phyloP scores from a whole-genome alignment of 2,113 vertebrate genomes.

The Neomonachus schauinslandi region DNA sequence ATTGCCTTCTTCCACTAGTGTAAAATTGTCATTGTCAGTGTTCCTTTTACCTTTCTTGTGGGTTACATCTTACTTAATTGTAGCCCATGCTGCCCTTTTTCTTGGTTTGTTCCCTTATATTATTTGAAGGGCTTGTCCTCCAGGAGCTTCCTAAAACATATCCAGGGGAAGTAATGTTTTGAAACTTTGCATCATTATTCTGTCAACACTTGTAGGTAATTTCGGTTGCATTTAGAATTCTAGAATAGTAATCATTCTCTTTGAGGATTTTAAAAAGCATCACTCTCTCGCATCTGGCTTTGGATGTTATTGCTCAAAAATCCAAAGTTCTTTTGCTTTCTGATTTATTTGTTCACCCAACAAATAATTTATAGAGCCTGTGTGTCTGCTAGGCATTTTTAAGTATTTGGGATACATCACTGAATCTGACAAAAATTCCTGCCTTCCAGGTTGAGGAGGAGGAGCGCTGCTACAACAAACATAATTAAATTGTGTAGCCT shows the following conservation, averaged over 20 bases:
- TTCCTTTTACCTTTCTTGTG: neutral
- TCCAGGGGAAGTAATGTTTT: neutral
- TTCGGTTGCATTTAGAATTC: neutral
- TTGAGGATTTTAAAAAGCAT: neutral
- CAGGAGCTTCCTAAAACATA: neutral
- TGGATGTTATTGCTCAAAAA: conserved; percentile 13
- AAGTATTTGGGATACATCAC: neutral
- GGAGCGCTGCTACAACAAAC: neutral
- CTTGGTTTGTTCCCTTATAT: neutral
- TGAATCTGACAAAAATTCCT: neutral
- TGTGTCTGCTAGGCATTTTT: neutral
- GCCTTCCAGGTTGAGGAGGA: neutral
- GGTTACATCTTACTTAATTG: neutral
- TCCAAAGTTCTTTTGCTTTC: conserved; percentile 26
- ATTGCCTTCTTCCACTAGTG: neutral
- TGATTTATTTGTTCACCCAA: neutral
- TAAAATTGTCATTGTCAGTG: neutral
- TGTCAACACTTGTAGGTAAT: neutral
- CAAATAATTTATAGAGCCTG: conserved; percentile 8
- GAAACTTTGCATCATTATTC: neutral
- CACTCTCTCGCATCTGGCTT: neutral
- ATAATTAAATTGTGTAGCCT: neutral
- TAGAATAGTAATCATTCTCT: neutral
- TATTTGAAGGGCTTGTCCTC: neutral
- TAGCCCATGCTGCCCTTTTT: neutral